Evolutionary conservation across 2,113 vertebrate genomes (phyloP), one percentile per base, ranked within the genome.

Genomic region (Cyprinus carpio): DNA sequence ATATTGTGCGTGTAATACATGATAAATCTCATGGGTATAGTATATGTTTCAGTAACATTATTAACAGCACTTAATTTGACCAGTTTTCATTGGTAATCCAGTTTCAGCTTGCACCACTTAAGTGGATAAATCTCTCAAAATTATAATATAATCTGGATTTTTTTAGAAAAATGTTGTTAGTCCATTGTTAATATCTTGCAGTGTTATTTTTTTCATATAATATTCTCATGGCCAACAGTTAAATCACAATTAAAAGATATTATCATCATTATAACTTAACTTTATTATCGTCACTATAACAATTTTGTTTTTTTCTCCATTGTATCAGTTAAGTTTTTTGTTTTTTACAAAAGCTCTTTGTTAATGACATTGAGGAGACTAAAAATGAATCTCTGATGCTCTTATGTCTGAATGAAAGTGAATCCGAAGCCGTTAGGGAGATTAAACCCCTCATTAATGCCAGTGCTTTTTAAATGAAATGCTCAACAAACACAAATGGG

Each of bases 381-480:
- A 75, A 15, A 40, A 49, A 13, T 49, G 23, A 46, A 13, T 46
- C 6, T 25, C 54, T 58, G 27, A 56, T 77, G 75, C 54, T 56
- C 10, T 31, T 27, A 29, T 54, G 75, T 77, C 51, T 77, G 29
- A 77, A 56, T 77, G 49, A 29, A 54, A 12, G 27, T 3, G 31
- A 77, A 77, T 72, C 69, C 34, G n/a, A 49, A 37, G 71, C 20
- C 4, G 2, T 7, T 49, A 0, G 43, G 74, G 7, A 27, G n/a
- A 49, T 31, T 54, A 54, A 76, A 31, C 4, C 29, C 46, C 15
- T 54, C 25, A 29, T 75, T 46, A 31, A 20, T 76, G 46, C 25
- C 25, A 31, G 5, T 76, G 75, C 75, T 76, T 54, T 54, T 54
- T 4, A 76, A 54, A 76, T 54, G 4, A 51, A 74, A 51, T 76